Evolutionary conservation across 2,888 invertebrate species (phyloP), one percentile per base, ranked within the genome.

Genomic region (Lysandra coridon): DNA sequence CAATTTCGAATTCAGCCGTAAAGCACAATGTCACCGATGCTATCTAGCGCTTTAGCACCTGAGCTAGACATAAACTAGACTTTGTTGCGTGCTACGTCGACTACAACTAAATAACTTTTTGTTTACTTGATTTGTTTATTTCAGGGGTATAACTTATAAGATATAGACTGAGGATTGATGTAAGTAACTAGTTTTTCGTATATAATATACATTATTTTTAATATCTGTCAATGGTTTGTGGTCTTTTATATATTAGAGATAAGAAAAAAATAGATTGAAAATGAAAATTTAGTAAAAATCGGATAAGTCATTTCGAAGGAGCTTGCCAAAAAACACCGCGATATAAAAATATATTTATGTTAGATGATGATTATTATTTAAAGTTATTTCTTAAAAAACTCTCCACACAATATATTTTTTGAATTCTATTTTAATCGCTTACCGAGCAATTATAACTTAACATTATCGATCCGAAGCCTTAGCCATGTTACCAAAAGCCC

Each of bases 31-130:
- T 79, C 81, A 64, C 69, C 57, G 82, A 81, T 80, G 81, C 80
- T 83, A 82, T 81, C 79, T 69, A 53, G 53, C 49, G 23, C 33
- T 76, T 81, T 82, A 82, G 80, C 83, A 83, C 83, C 83, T 82
- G 83, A 81, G 83, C 82, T 79, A 82, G 80, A 83, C 83, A 83
- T 85, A 85, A 85, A 85, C 83, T 81, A 84, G 82, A 82, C 84
- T 81, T 81, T 80, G 81, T 83, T 82, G 83, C 83, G 83, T 84
- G 83, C 78, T 78, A 78, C 80, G 44, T 1, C 80, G 82, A 83
- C 10, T 33, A 76, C 33, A 75, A 80, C 60, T 64, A 79, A 78
- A 44, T 57, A 44, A 79, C 77, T 79, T 75, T 75, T 75, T 75
- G 75, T 49, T 49, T 10, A 4, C 44, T 49, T 49, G 49, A 75